These are phyloP conservation scores for Drosophila truncata DNA, from an alignment of 1,140 invertebrate species.

Conservation along the genomic window DNA sequence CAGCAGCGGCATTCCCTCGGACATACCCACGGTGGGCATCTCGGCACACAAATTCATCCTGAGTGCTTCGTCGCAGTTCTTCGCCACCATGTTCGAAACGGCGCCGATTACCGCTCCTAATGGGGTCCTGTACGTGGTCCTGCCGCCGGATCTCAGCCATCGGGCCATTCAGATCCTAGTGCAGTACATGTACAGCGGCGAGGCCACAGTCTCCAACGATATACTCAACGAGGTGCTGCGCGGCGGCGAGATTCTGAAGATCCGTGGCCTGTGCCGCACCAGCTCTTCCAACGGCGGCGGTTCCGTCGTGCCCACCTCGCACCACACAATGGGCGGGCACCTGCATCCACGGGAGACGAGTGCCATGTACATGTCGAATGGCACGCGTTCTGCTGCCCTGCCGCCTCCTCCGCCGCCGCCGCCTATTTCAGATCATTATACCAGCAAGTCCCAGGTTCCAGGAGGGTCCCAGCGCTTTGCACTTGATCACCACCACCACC, in stretches of 20 bases:
- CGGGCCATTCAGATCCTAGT: conserved; percentile 92
- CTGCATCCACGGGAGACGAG: conserved; percentile 70
- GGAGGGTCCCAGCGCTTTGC: conserved; percentile 56
- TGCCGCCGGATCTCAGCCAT: conserved; percentile 92
- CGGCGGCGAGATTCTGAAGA: conserved; percentile 92
- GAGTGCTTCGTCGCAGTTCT: conserved; percentile 90
- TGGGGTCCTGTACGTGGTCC: conserved; percentile 90
- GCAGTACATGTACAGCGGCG: conserved; percentile 95
- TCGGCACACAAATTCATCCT: conserved; percentile 94
- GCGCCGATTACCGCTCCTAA: conserved; percentile 85
- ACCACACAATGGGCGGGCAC: conserved; percentile 65
- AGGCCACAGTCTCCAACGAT: conserved; percentile 94
- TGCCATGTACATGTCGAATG: conserved; percentile 69
- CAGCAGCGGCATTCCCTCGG: conserved; percentile 65
- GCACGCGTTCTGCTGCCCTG: conserved; percentile 52
- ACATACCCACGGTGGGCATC: conserved; percentile 87
- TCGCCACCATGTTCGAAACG: conserved; percentile 84
- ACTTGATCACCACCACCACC: conserved; percentile 68
- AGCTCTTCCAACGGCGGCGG: conserved; percentile 85
- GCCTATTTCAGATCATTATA: conserved; percentile 62
- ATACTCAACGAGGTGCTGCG: conserved; percentile 91
- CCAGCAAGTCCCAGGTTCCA: conserved; percentile 61
- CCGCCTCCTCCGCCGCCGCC: conserved; percentile 55
- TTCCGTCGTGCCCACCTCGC: conserved; percentile 13
- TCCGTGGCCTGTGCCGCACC: conserved; percentile 90